Evolutionary conservation across 2,113 vertebrate genomes (phyloP), one percentile per base, ranked within the genome.

Genomic region (Riparia riparia): DNA sequence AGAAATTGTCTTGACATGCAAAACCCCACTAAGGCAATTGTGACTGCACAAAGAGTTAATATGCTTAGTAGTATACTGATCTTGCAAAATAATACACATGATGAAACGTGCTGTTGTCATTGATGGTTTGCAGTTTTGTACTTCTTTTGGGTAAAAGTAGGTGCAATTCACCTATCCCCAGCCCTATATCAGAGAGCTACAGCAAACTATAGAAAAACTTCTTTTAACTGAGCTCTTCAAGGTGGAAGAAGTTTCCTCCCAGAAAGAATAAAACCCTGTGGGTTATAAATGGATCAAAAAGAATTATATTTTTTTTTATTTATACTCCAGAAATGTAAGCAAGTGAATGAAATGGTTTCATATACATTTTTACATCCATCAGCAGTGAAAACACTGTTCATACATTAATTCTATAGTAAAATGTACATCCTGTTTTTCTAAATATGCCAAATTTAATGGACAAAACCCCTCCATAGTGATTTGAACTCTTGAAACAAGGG

Each of bases 291-390:
- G 96, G 98, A 97, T 98, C 97, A 97, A 98, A 98, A 98, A 98
- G 98, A 98, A 97, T 98, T 97, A 98, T 95, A 98, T 64, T 97
- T 98, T 98, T 37, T 98, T 98, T 98, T 98, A 98, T 98, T 98
- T 98, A 98, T 98, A 98, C 95, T 98, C 98, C 97, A 98, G 97
- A 98, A 98, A 98, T 25, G 97, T 98, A 97, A 97, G 96, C 97
- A 98, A 97, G 96, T 97, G 97, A 98, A 98, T 98, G 97, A 98
- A 98, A 98, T 98, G 97, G 78, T 97, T 98, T 97, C 97, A 98
- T 98, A 98, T 98, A 98, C 98, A 98, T 98, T 98, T 98, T 98
- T 98, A 98, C 98, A 98, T 97, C 98, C 97, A 98, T 97, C 94
- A 98, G 91, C 97, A 98, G 97, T 98, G 98, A 98, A 96, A 97